These are phyloP conservation scores for Aphelocoma coerulescens DNA, from an alignment of 2,113 vertebrate species.

Conservation along the genomic window DNA sequence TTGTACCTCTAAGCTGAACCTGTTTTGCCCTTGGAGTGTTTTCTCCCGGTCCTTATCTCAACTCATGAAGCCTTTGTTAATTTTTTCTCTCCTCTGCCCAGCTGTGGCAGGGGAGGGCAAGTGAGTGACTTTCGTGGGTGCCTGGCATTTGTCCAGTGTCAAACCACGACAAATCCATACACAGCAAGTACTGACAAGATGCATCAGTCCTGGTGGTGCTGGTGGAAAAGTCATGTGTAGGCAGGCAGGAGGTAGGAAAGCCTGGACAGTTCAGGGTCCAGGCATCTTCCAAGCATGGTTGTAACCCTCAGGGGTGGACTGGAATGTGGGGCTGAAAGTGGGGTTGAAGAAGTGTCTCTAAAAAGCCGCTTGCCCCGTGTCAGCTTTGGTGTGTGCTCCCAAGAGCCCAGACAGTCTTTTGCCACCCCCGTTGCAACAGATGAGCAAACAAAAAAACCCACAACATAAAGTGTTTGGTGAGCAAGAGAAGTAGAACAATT, in stretches of 20 bases:
- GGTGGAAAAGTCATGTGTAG: neutral
- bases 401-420: neutral
- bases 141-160: neutral
- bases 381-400: neutral
- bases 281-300: accelerated
- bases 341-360: neutral
- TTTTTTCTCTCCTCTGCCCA: neutral
- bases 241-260: neutral
- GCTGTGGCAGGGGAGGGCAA: neutral
- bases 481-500: neutral
- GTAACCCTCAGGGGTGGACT: neutral
- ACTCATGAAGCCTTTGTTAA: too few species aligned
- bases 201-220: neutral
- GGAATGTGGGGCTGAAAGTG: neutral
- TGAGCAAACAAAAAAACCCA: neutral
- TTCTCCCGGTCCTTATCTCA: neutral
- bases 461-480: neutral
- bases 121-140: neutral
- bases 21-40: neutral
- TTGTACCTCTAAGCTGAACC: neutral
- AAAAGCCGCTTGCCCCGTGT: accelerated
- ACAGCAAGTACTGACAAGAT: accelerated
- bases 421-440: neutral
- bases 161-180: neutral
- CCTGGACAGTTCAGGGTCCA: neutral